Base-by-base conservation (phyloP, 2,888 invertebrate species). In the Drosophila incognita region DNA sequence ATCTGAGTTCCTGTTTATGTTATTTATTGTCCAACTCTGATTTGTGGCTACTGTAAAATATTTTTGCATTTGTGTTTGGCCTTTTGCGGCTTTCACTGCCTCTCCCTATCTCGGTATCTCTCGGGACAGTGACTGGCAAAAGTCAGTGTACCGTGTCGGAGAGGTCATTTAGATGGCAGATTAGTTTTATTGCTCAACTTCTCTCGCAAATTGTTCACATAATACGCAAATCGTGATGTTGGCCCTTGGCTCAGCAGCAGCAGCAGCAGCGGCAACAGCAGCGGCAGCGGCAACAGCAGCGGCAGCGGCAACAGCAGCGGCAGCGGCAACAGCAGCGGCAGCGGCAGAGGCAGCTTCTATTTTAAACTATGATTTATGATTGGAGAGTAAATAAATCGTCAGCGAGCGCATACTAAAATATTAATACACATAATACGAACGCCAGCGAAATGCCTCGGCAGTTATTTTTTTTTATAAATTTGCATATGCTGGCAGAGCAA, bases 151-250 rank as follows among this genome's bases (percentile, higher is more conserved):
- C 84, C 84, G 74, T 89, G 74, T 52, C 76, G 36, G 54, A 61
- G 72, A 73, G 75, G 82, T 84, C 90, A 87, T 87, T 90, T 87
- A 87, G 87, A 87, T 87, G 89, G 72, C 18, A 87, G 87, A 87
- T 87, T 87, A 90, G 76, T 84, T 90, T 87, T 90, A 90, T 90
- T 78, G 90, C 74, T 61, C 74, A 89, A 81, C 84, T 83, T 80
- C 87, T 76, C 27, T 35, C 79, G 82, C 87, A 90, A 86, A 86
- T 90, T 81, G 89, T 86, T 87, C 84, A 74, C 87, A 87, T 90
- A 83, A 86, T 86, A 89, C 83, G 79, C 57, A 83, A 81, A 81
- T 86, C 89, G 86, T 83, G 87, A 56, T 71, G 72, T 74, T 53
- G 76, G 67, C 79, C 79, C 79, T 73, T 73, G 42, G 53, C 18